Conservation (phyloP, 2,888 invertebrate genomes). For the Phania funesta region DNA sequence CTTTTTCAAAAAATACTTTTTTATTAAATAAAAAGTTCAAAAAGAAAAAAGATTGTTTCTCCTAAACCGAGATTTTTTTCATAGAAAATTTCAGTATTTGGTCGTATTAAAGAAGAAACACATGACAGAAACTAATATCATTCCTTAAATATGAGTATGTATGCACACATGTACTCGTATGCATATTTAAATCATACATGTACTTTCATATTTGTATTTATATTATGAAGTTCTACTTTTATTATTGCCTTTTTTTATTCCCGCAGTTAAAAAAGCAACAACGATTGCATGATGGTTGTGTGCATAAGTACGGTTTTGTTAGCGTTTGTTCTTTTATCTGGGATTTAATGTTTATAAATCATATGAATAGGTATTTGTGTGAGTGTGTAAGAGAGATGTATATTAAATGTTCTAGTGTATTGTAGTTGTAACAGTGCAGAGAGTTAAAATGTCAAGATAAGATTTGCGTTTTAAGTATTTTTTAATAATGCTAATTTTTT, state of each 20-base stretch:
- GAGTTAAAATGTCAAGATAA: constrained; percentile 66
- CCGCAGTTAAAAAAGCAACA: not conserved
- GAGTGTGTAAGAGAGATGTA: not conserved
- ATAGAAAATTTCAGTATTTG: not conserved
- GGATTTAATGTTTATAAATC: constrained; percentile 61
- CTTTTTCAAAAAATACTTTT: too few species aligned
- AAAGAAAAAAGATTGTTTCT: too few species aligned
- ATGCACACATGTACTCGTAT: not conserved
- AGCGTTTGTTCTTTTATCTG: constrained; percentile 54
- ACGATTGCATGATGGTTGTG: not conserved
- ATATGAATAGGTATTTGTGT: constrained; percentile 1
- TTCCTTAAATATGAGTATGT: not conserved
- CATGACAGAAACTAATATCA: too few species aligned
- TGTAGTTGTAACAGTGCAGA: constrained; percentile 45
- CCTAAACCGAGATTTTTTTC: not conserved
- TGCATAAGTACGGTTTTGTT: constrained; percentile 8
- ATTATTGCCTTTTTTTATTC: constrained; percentile 6
- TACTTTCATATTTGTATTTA: constrained; percentile 48
- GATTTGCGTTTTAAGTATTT: constrained; percentile 67
- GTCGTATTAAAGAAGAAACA: not conserved
- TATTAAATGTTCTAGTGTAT: not conserved
- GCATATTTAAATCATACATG: not conserved
- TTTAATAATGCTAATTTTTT: constrained; percentile 67
- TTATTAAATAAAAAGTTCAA: too few species aligned
- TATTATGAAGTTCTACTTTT: constrained; percentile 38